A percentile compares a stretch with the other conserved stretches of the same genome.
These are phyloP conservation scores for Cheilosia soror DNA, from an alignment of 2,888 invertebrate species.

Conservation along the genomic window DNA sequence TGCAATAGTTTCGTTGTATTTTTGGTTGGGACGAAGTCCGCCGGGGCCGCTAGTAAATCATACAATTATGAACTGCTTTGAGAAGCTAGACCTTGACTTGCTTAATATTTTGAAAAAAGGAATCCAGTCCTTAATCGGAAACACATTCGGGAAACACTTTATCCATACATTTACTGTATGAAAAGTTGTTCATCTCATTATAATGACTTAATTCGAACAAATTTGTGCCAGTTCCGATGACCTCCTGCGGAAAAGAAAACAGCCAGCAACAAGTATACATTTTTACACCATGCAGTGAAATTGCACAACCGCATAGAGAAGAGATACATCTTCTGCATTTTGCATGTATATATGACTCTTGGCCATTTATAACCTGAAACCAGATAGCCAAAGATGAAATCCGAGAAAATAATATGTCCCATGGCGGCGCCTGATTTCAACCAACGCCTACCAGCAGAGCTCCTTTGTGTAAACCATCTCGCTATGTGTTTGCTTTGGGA, in stretches of 20 bases:
- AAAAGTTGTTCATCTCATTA: no score
- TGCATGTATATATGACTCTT: constrained; percentile 3
- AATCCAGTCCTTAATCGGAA: no score
- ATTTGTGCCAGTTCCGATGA: not conserved
- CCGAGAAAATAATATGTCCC: constrained; percentile 56
- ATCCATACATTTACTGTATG: no score
- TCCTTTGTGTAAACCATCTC: constrained; percentile 9
- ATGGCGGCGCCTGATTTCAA: constrained; percentile 61
- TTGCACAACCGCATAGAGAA: not conserved
- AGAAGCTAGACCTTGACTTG: no score
- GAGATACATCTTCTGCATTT: not conserved
- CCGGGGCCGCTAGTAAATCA: no score
- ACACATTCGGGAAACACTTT: no score
- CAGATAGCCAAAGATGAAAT: constrained; percentile 37
- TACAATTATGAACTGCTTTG: no score
- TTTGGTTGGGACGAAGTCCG: no score
- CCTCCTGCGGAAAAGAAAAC: not conserved
- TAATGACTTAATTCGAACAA: no score
- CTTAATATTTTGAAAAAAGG: no score
- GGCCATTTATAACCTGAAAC: constrained; percentile 47
- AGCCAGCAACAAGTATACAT: not conserved
- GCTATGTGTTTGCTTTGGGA: not conserved
- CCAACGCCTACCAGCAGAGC: constrained; percentile 34
- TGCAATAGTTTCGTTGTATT: no score
- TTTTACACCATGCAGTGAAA: no score